phyloP scores from a whole-genome alignment of 2,113 vertebrate species.

The Melanerpes aurifrons region DNA sequence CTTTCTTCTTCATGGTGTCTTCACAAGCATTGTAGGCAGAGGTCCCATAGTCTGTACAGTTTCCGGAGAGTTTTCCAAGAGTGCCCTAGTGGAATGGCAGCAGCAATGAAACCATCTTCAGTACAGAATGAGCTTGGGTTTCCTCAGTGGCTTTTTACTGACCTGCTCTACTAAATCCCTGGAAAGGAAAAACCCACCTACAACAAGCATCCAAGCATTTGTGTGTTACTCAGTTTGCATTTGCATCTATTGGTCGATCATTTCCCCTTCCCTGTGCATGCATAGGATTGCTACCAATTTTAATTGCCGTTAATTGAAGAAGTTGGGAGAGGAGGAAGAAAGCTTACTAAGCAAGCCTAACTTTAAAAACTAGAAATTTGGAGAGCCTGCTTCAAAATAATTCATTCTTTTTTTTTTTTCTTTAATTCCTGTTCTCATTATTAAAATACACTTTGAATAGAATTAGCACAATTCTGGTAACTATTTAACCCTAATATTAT shows the following conservation, averaged over 20 bases:
- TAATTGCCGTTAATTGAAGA: conserved; percentile 24
- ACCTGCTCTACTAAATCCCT: not conserved
- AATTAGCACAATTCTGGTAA: not conserved
- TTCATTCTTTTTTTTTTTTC: not conserved
- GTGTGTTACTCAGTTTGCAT: not conserved
- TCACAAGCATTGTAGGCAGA: accelerated
- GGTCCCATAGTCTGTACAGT: not conserved
- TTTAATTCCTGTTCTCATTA: not conserved
- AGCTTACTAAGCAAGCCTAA: not conserved
- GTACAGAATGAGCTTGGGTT: not conserved
- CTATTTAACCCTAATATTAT: not conserved
- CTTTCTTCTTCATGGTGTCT: not conserved
- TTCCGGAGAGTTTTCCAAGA: not conserved
- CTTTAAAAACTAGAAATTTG: conserved; percentile 4
- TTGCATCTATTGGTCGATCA: not conserved
- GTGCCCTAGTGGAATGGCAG: not conserved
- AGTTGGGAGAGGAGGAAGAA: not conserved
- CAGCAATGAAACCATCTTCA: not conserved
- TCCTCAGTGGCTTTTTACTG: not conserved
- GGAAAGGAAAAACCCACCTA: not conserved
- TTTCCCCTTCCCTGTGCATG: not conserved
- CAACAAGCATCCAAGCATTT: not conserved
- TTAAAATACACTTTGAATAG: not conserved
- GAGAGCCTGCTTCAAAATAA: not conserved
- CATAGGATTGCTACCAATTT: not conserved